These are phyloP conservation scores for Rhagoletis zephyria DNA, from an alignment of 1,140 invertebrate species.

Conservation along the genomic window DNA sequence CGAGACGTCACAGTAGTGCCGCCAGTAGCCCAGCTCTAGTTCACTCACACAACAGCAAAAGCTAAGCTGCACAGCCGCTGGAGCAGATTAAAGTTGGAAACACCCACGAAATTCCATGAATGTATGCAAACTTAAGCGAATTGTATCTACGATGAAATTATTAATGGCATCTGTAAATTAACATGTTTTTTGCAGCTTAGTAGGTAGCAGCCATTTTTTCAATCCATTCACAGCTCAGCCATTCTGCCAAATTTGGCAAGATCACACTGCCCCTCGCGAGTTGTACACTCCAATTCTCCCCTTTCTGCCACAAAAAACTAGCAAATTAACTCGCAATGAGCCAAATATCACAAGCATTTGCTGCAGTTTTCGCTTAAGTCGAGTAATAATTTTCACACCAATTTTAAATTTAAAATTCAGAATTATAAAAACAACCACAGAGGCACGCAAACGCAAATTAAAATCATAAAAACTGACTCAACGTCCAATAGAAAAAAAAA, in stretches of 20 bases:
- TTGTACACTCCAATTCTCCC: neutral
- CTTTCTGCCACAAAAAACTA: neutral
- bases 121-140: neutral
- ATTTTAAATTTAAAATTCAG: no score
- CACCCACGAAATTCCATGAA: constrained; percentile 16
- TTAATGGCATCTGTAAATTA: constrained; percentile 9
- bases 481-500: no score
- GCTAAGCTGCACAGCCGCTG: neutral
- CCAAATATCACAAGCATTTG: neutral
- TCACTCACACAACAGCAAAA: constrained; percentile 20
- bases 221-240: neutral
- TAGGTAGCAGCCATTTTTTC: neutral
- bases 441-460: neutral
- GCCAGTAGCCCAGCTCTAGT: neutral
- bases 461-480: neutral
- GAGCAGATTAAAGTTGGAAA: neutral
- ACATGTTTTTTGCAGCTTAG: neutral
- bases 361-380: no score
- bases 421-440: neutral
- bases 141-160: neutral
- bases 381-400: no score
- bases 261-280: neutral
- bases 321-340: neutral
- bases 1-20: neutral
- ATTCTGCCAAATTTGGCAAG: neutral